phyloP scores from a whole-genome alignment of 2,113 vertebrate genomes.

The Cairina moschata region DNA sequence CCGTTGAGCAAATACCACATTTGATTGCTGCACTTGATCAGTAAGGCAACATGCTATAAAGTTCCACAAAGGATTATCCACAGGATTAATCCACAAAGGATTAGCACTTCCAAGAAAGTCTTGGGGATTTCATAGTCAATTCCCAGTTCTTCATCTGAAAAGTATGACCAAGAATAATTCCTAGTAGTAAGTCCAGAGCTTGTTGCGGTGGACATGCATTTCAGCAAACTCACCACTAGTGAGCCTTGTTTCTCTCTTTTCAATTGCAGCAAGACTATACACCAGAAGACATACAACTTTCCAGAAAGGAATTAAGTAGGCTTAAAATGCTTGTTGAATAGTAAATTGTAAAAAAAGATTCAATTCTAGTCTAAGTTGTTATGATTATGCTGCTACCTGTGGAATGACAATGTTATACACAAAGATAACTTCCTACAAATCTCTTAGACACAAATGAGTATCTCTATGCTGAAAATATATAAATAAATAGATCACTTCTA shows the following conservation, averaged over 20 bases:
- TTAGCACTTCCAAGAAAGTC: background rate
- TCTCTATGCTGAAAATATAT: too few species aligned
- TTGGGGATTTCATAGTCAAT: background rate
- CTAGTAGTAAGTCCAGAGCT: background rate
- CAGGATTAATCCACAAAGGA: background rate
- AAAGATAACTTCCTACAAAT: background rate
- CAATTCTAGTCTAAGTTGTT: background rate
- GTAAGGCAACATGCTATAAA: background rate
- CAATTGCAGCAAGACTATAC: background rate
- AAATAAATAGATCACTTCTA: background rate
- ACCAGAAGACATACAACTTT: background rate
- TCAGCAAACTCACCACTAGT: background rate
- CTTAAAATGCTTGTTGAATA: background rate
- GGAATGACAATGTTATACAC: background rate
- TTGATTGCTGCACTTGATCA: background rate
- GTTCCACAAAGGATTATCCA: background rate
- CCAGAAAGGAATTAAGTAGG: accelerated
- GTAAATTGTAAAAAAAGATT: background rate
- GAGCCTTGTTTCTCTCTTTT: background rate
- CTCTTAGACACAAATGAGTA: background rate
- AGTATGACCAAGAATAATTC: background rate
- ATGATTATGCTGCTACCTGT: background rate
- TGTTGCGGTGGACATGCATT: background rate
- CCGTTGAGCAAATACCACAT: background rate
- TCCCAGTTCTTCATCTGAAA: background rate